A percentile compares a stretch with the other conserved stretches of the same genome.
Conservation (phyloP, 2,113 vertebrate species). For the Lycaon pictus region DNA sequence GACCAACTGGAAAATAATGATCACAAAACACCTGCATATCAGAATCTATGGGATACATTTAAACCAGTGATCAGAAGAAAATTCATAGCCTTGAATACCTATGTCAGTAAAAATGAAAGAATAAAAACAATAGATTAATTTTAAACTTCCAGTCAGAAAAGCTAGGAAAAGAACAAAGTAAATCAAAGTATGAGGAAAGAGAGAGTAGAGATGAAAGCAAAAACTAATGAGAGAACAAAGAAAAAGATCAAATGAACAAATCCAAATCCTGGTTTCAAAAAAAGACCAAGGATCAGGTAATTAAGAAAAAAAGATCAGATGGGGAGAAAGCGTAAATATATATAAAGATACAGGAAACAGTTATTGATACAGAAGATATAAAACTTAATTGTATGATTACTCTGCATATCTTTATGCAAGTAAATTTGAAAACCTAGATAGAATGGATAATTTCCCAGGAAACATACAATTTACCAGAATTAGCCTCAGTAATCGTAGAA, state of each 20-base stretch:
- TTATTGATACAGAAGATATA: not conserved
- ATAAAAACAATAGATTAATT: not conserved
- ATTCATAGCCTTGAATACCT: not conserved
- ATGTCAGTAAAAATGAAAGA: not conserved
- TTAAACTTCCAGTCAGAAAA: not conserved
- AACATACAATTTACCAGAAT: not conserved
- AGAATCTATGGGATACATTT: not conserved
- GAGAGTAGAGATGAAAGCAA: not conserved
- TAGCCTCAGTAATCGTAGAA: not conserved
- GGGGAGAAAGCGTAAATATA: not conserved
- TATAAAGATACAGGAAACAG: not conserved
- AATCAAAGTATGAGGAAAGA: not conserved
- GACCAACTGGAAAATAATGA: not conserved
- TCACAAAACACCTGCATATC: not conserved
- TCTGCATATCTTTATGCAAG: not conserved
- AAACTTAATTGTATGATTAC: not conserved
- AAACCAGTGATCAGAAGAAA: not conserved
- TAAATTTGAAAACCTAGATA: not conserved
- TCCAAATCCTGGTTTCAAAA: not conserved
- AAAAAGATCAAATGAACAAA: not conserved
- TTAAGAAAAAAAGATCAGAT: not conserved
- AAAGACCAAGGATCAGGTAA: not conserved
- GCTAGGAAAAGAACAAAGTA: not conserved
- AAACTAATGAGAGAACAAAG: not conserved
- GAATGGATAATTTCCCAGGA: not conserved